Conservation (phyloP, 2,888 invertebrate species). For the Eurytoma adleriae region DNA sequence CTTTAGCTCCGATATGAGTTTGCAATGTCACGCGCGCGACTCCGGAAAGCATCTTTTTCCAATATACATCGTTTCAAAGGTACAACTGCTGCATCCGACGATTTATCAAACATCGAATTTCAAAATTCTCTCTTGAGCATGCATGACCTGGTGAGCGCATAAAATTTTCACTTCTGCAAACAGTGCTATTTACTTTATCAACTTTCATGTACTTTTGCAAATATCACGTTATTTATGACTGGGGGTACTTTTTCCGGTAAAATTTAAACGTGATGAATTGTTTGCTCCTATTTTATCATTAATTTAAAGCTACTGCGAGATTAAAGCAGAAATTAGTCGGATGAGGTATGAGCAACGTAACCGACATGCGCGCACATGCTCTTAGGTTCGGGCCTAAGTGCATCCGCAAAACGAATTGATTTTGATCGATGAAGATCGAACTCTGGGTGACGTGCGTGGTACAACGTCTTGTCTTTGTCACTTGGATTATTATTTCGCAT, state of each 20-base stretch:
- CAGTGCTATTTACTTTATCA: background rate
- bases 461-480: background rate
- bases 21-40: constrained; percentile 19
- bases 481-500: no score
- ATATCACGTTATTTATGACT: background rate
- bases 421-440: constrained; percentile 70
- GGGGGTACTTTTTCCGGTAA: background rate
- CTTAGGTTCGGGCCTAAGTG: constrained; percentile 60
- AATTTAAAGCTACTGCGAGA: background rate
- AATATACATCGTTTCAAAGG: constrained; percentile 15
- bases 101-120: constrained; percentile 45
- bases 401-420: constrained; percentile 66
- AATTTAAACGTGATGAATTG: background rate
- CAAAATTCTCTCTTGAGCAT: constrained; percentile 2
- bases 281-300: background rate
- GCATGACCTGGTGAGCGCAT: background rate
- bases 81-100: constrained; percentile 7
- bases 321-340: constrained; percentile 26
- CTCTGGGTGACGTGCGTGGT: constrained; percentile 43
- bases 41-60: constrained; percentile 40
- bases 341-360: background rate
- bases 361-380: constrained; percentile 25
- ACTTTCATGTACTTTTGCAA: background rate
- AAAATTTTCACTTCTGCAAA: background rate
- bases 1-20: constrained; percentile 14